Conservation (phyloP, 2,888 invertebrate species). For the Leucoma salicis region DNA sequence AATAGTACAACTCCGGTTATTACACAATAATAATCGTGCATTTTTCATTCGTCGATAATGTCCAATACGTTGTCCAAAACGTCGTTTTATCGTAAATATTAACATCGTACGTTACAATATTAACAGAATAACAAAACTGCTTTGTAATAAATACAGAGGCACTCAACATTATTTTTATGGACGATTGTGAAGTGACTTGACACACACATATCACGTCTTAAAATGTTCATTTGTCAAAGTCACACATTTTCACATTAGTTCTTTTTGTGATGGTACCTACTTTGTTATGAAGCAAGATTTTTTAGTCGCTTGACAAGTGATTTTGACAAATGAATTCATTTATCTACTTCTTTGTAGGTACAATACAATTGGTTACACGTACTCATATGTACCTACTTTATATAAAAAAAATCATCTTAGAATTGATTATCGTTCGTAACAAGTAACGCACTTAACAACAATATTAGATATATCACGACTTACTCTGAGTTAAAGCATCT, state of each 20-base stretch:
- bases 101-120: conserved; percentile 33
- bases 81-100: conserved; percentile 20
- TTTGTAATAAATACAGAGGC: conserved; percentile 36
- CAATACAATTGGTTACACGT: conserved; percentile 29
- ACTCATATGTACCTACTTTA: conserved; percentile 27
- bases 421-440: conserved; percentile 41
- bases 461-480: conserved; percentile 66
- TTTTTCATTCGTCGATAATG: neutral
- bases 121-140: conserved; percentile 32
- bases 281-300: conserved; percentile 19
- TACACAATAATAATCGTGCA: conserved; percentile 33
- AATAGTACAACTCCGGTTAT: conserved; percentile 63
- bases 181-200: conserved; percentile 27
- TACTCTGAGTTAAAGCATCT: conserved; percentile 76
- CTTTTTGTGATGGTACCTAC: too few relatives aligned
- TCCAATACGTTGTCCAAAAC: conserved; percentile 1
- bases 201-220: conserved; percentile 17
- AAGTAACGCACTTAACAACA: conserved; percentile 43
- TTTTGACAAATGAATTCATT: conserved; percentile 30
- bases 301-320: conserved; percentile 15
- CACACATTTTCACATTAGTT: conserved; percentile 18
- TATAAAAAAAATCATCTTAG: conserved; percentile 41
- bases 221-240: conserved; percentile 28
- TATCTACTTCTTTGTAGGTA: conserved; percentile 20
- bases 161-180: conserved; percentile 36